Base-by-base conservation (phyloP, 2,888 invertebrate species). In the Pandemis corylana region DNA sequence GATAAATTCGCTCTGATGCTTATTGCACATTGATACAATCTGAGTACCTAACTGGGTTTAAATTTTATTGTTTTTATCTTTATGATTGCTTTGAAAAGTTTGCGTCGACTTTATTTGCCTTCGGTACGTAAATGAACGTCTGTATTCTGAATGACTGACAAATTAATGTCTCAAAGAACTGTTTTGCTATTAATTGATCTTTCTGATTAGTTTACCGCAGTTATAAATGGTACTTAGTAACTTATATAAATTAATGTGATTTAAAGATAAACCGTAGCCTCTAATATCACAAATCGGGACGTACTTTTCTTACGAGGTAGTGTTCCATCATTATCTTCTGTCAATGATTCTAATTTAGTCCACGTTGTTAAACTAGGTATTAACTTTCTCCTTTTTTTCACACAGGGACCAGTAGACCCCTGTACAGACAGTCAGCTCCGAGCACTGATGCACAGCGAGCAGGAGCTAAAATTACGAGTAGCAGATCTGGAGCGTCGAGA, bases 401-500 rank as follows among this genome's bases (percentile, higher is more conserved):
- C 28, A 59, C 83, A 93, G 93, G 73, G 81, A 73, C 89, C 91
- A 28, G 85, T 82, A 0, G 93, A 93, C 70, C 82, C 86, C 0
- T 70, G 78, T 4, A 86, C 85, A 76, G 85, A 80, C 12, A 79
- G 79, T 68, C 88, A 88, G 77, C 85, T 94, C 9, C 82, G 84
- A 65, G 90, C 94, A 1, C 85, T 96, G 41, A 87, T 95, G 1
- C 88, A 90, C 49, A 93, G 89, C 67, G 96, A 96, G 77, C 93
- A 95, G 65, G 95, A 95, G 51, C 90, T 97, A 76, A 96, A 96
- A 84, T 90, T 89, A 66, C 93, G 96, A 76, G 95, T 97, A 28
- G 92, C 92, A 53, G 96, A 96, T 78, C 85, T 97, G 68, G 96
- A 96, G 84, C 90, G 95, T 68, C 93, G 96, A 64, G 96, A 97